Evolutionary conservation across 92 coral and sea anemone genomes (phyloP).

Genomic region (Nematostella vectensis): DNA sequence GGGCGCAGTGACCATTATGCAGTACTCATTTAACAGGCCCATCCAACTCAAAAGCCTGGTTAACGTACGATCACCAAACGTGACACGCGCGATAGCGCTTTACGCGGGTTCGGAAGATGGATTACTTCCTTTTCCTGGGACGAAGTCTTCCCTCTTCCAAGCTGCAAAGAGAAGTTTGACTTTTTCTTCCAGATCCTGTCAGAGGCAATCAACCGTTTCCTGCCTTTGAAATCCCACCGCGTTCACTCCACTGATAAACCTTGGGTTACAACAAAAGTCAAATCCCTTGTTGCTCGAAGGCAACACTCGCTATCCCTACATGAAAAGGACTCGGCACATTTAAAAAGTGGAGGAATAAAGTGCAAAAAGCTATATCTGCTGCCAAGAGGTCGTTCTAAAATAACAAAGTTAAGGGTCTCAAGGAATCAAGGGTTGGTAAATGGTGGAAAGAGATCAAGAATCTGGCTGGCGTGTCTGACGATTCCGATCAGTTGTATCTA

Average conservation of each 20-base stretch:
- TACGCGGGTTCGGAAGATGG: too few relatives aligned
- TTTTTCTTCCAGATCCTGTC: too few relatives aligned
- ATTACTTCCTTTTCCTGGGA: too few relatives aligned
- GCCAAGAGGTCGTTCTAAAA: conserved; percentile 25
- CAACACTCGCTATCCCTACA: conserved; percentile 5
- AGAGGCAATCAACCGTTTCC: too few relatives aligned
- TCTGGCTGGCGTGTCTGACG: conserved; percentile 25
- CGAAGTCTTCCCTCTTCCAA: too few relatives aligned
- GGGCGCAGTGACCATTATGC: conserved; percentile 42
- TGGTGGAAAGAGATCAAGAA: conserved; percentile 39
- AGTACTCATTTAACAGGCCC: conserved; percentile 13
- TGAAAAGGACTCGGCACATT: conserved; percentile 8
- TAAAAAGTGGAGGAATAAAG: conserved; percentile 30
- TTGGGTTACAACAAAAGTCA: conserved; percentile 6
- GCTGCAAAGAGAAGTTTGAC: too few relatives aligned
- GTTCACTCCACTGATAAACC: conserved; percentile 6
- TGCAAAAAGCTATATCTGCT: conserved; percentile 23
- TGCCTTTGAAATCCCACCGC: conserved; percentile 4
- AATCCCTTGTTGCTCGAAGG: conserved; percentile 6
- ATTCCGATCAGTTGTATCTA: conserved; percentile 9
- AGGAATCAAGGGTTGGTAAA: conserved; percentile 20
- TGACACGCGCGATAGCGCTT: too few relatives aligned
- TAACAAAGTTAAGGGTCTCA: conserved; percentile 18
- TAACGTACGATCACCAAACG: too few relatives aligned
- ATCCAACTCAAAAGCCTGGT: too few relatives aligned